Percentiles rank a stretch among this genome's conserved stretches.
phyloP scores from a whole-genome alignment of 2,888 invertebrate species.

The Yponomeuta evonymella region DNA sequence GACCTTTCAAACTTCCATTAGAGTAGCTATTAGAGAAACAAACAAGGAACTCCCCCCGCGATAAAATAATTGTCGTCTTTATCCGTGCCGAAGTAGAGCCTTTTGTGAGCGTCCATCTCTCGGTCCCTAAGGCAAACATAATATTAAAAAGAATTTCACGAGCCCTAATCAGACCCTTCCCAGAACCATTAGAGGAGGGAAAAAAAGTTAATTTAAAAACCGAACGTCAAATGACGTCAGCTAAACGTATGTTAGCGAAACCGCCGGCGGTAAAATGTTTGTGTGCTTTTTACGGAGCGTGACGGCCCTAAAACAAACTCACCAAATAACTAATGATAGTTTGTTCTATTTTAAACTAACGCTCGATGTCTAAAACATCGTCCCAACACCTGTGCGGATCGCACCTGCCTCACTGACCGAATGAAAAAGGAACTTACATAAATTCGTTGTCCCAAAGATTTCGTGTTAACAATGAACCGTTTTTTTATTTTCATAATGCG shows the following conservation, averaged over 20 bases:
- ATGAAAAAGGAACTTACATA: conserved; percentile 34
- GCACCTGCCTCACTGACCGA: conserved; percentile 60
- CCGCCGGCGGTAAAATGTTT: conserved; percentile 37
- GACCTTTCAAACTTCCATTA: conserved; percentile 58
- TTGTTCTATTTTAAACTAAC: conserved; percentile 43
- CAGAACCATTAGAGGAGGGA: conserved; percentile 20
- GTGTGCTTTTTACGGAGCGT: conserved; percentile 54
- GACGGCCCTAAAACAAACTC: conserved; percentile 70
- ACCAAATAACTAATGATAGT: conserved; percentile 46
- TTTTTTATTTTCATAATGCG: conserved; percentile 16
- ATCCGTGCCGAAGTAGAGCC: conserved; percentile 49
- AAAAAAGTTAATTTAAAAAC: conserved; percentile 60
- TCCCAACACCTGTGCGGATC: conserved; percentile 44
- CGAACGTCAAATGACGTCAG: conserved; percentile 62
- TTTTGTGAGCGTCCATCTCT: conserved; percentile 34
- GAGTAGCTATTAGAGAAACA: conserved; percentile 74
- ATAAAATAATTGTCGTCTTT: conserved; percentile 74
- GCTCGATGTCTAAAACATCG: conserved; percentile 36
- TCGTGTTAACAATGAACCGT: conserved; percentile 41
- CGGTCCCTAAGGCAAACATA: conserved; percentile 46
- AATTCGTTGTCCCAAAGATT: conserved; percentile 33
- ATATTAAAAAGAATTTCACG: conserved; percentile 52
- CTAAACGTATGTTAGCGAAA: conserved; percentile 45
- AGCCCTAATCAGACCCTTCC: conserved; percentile 34
- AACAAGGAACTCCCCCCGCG: conserved; percentile 65